phyloP scores from a whole-genome alignment of 2,888 invertebrate genomes.

The Conops quadrifasciatus region DNA sequence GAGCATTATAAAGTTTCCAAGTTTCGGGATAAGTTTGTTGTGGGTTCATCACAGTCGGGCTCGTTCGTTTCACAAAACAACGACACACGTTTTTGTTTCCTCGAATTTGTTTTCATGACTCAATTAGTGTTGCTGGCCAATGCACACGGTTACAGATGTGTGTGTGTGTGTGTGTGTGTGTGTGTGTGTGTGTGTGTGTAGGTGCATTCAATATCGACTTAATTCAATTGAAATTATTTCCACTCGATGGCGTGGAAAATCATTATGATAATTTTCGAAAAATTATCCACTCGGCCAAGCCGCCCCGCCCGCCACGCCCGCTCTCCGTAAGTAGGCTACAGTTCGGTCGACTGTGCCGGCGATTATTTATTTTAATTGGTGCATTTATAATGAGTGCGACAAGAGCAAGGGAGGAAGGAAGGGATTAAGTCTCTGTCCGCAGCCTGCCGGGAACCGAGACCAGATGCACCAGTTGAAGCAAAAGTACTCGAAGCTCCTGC shows the following conservation, averaged over 20 bases:
- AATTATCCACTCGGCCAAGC: no score
- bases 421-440: background rate
- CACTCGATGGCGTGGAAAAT: constrained; percentile 56
- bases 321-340: background rate
- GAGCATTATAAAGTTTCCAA: no score
- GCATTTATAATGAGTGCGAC: background rate
- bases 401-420: background rate
- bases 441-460: background rate
- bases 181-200: background rate
- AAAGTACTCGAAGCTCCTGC: background rate
- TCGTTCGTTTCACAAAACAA: no score
- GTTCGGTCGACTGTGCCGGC: background rate
- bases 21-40: no score
- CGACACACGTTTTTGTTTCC: no score
- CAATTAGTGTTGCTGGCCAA: background rate
- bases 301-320: background rate
- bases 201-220: constrained; percentile 24
- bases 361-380: background rate
- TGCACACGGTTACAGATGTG: no score
- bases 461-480: background rate
- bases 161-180: no score
- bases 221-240: constrained; percentile 49
- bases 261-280: constrained; percentile 55
- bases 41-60: no score
- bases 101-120: background rate